Evolutionary conservation across 2,113 vertebrate species (phyloP).

Genomic region (Laticauda colubrina): DNA sequence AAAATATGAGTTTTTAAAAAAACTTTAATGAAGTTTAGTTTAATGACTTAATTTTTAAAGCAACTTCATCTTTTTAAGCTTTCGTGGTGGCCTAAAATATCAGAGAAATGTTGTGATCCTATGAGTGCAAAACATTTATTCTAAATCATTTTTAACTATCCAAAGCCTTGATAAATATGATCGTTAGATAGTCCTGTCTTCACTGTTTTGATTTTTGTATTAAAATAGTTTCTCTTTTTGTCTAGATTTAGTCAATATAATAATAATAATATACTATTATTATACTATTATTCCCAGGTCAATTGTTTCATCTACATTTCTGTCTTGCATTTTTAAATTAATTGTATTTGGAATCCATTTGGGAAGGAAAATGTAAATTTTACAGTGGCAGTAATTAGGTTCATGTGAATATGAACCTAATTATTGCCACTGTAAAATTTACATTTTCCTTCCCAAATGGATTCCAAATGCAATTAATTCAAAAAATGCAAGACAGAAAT

Average conservation of each 20-base stretch:
- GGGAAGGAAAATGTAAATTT: constrained; percentile 53
- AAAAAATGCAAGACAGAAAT: no score
- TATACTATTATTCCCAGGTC: no score
- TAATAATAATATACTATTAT: no score
- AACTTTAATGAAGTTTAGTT: not conserved
- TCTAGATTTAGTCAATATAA: constrained; percentile 28
- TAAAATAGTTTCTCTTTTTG: constrained; percentile 35
- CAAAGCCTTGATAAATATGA: not conserved
- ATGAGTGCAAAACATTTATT: not conserved
- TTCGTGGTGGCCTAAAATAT: not conserved
- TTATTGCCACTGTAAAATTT: constrained; percentile 16
- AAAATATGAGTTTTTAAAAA: no score
- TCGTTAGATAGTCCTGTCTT: not conserved
- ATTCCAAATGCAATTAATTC: constrained; percentile 29
- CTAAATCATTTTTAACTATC: not conserved
- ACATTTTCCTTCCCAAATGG: constrained; percentile 62
- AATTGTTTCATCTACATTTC: no score
- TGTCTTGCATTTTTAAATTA: no score
- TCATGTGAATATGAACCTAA: no score
- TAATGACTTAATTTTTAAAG: not conserved
- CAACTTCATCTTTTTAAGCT: not conserved
- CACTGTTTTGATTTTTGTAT: constrained; percentile 43
- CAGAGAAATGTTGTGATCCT: not conserved
- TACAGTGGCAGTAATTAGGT: not conserved
- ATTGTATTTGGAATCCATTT: constrained; percentile 55